These are phyloP conservation scores for Bellardia bayeri DNA, from an alignment of 2,888 invertebrate genomes.

Conservation along the genomic window DNA sequence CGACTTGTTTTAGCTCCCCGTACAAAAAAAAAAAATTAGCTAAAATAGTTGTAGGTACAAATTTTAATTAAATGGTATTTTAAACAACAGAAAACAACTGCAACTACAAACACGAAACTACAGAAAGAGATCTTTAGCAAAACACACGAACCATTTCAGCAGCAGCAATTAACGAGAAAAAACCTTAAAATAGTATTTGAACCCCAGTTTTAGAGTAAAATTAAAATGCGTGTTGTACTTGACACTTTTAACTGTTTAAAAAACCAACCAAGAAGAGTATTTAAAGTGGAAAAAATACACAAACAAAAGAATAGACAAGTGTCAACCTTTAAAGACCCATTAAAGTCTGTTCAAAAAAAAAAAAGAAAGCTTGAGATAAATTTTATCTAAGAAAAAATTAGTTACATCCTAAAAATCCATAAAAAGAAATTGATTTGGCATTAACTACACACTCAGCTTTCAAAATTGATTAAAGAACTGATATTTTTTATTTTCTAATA, in stretches of 20 bases:
- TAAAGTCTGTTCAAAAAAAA: not conserved
- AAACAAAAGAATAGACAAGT: slow-evolving; percentile 18
- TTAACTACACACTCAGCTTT: slow-evolving; percentile 40
- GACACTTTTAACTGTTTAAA: slow-evolving; percentile 55
- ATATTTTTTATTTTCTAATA: too few species aligned
- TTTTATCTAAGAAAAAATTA: slow-evolving; percentile 6
- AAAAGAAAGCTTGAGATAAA: slow-evolving; percentile 30
- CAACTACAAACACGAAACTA: not conserved
- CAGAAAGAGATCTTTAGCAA: slow-evolving; percentile 28
- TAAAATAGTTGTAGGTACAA: slow-evolving; percentile 74
- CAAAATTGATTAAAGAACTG: not conserved
- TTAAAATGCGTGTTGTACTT: slow-evolving; percentile 68
- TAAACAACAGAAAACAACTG: slow-evolving; percentile 30
- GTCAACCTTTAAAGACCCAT: slow-evolving; percentile 41
- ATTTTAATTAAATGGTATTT: slow-evolving; percentile 72
- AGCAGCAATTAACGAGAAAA: slow-evolving; percentile 9
- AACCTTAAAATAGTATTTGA: slow-evolving; percentile 36
- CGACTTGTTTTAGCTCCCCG: not conserved
- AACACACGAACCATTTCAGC: slow-evolving; percentile 1
- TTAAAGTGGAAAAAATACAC: not conserved
- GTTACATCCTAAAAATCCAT: slow-evolving; percentile 3
- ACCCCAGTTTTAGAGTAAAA: not conserved
- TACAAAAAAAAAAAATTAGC: slow-evolving; percentile 71
- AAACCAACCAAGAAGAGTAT: slow-evolving; percentile 1
- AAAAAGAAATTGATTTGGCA: slow-evolving; percentile 50